phyloP scores from a whole-genome alignment of 2,113 vertebrate genomes.

The Callorhinus ursinus region DNA sequence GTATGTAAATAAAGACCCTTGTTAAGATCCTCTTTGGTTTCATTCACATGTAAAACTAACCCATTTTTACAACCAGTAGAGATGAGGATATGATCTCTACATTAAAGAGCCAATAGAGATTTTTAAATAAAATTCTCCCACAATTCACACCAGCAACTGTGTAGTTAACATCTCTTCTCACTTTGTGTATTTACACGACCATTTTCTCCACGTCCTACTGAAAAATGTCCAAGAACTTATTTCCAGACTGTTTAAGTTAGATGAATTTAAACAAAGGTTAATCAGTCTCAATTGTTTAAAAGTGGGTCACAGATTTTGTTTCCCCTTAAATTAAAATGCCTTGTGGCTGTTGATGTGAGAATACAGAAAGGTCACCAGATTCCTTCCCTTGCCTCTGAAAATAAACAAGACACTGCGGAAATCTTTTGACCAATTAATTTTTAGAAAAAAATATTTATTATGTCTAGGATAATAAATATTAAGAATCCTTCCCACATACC shows the following conservation, averaged over 20 bases:
- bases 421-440: not conserved
- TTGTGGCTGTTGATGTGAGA: not conserved
- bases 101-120: not conserved
- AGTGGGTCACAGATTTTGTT: conserved; percentile 60
- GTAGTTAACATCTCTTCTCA: not conserved
- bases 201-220: not conserved
- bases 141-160: not conserved
- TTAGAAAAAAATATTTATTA: not conserved
- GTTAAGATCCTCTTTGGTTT: not conserved
- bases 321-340: conserved; percentile 59
- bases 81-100: not conserved
- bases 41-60: not conserved
- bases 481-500: not conserved
- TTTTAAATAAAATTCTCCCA: not conserved
- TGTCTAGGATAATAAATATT: not conserved
- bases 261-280: conserved; percentile 61
- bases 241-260: conserved; percentile 59
- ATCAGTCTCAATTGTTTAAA: conserved; percentile 54
- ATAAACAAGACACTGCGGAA: conserved; percentile 15
- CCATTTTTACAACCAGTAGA: not conserved
- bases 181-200: not conserved
- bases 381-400: not conserved
- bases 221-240: conserved; percentile 29
- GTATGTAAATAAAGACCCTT: not conserved
- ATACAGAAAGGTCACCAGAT: not conserved